A percentile compares a stretch with the other conserved stretches of the same genome.
phyloP scores from a whole-genome alignment of 2,113 vertebrate genomes.

The Nibea coibor region DNA sequence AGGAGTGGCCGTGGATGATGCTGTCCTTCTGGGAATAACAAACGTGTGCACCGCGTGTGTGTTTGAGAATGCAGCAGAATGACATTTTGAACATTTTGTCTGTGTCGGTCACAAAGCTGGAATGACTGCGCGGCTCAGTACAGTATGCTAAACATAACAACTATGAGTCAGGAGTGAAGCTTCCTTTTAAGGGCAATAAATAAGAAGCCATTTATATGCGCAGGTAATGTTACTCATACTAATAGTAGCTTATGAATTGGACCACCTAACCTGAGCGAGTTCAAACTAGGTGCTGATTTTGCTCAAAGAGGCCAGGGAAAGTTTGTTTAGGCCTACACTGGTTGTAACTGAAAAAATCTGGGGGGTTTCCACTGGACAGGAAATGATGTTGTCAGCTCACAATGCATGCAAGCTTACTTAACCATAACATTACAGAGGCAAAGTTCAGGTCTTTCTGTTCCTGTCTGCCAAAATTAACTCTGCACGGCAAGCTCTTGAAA shows the following conservation, averaged over 20 bases:
- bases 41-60: not conserved
- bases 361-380: conserved; percentile 75
- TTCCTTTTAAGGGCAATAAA: conserved; percentile 61
- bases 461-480: conserved; percentile 46
- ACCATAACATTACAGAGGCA: conserved; percentile 38
- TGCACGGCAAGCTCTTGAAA: conserved; percentile 44
- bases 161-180: conserved; percentile 43
- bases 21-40: conserved; percentile 38
- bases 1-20: conserved; percentile 27
- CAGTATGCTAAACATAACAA: conserved; percentile 50
- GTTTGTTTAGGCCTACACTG: conserved; percentile 64
- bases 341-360: conserved; percentile 45
- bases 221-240: conserved; percentile 30
- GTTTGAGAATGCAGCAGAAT: conserved; percentile 35
- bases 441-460: conserved; percentile 63
- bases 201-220: conserved; percentile 7
- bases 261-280: not conserved
- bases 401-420: conserved; percentile 29
- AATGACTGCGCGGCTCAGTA: conserved; percentile 37
- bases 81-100: conserved; percentile 60
- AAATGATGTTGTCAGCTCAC: conserved; percentile 60
- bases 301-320: conserved; percentile 12
- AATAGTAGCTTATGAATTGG: conserved; percentile 23
- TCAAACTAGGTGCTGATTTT: conserved; percentile 18
- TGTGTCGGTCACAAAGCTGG: conserved; percentile 36